A percentile compares a stretch with the other conserved stretches of the same genome.
Evolutionary conservation across 2,888 invertebrate genomes (phyloP).

Genomic region (Pristionchus exspectatus): DNA sequence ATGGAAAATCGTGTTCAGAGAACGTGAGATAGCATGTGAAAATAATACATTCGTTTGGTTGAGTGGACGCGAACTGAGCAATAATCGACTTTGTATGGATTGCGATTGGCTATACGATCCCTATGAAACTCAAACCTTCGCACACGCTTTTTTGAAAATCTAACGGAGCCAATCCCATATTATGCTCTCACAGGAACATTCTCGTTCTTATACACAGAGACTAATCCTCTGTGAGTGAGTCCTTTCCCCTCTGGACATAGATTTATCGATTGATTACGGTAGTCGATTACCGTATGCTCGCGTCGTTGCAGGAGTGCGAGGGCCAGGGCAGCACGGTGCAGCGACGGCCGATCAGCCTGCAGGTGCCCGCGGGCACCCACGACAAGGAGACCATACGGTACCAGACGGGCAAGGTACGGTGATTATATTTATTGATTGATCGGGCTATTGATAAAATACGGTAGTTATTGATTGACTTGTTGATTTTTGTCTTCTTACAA

Average conservation of each 20-base stretch:
- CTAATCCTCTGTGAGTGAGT: background rate
- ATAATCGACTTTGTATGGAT: too few relatives aligned
- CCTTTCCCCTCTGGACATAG: too few relatives aligned
- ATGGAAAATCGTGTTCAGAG: background rate
- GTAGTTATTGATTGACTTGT: background rate
- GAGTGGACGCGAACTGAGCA: too few relatives aligned
- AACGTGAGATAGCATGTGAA: background rate
- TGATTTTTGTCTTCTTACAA: too few relatives aligned
- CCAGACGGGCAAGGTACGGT: slow-evolving; percentile 86
- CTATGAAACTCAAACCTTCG: too few relatives aligned
- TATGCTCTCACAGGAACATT: background rate
- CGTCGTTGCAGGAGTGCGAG: slow-evolving; percentile 86
- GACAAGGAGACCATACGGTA: slow-evolving; percentile 97
- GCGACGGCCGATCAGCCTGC: slow-evolving; percentile 83
- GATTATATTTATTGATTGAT: background rate
- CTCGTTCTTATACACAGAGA: background rate
- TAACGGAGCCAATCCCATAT: too few relatives aligned
- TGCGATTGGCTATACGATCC: too few relatives aligned
- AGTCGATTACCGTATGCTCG: background rate
- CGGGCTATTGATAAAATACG: background rate
- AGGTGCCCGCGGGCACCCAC: slow-evolving; percentile 94
- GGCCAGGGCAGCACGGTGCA: slow-evolving; percentile 93
- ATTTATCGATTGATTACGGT: background rate
- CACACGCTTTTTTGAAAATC: too few relatives aligned
- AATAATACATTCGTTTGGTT: background rate